phyloP scores from a whole-genome alignment of 2,888 invertebrate genomes.

The Ochropleura plecta region DNA sequence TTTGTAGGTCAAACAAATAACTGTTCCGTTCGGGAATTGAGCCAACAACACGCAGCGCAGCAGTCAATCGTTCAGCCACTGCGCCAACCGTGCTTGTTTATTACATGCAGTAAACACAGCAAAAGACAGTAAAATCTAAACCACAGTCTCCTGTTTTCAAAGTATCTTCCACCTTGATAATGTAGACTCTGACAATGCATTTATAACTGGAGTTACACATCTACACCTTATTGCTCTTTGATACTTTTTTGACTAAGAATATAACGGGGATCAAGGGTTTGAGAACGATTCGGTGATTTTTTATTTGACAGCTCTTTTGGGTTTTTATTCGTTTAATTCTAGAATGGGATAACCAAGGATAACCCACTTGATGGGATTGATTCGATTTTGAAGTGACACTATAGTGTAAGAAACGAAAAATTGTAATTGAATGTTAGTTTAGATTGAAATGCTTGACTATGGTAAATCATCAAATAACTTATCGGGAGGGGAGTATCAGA shows the following conservation, averaged over 20 bases:
- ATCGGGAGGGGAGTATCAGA: no score
- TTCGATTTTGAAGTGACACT: conserved; percentile 21
- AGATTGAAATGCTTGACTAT: not conserved
- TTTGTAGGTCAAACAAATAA: no score
- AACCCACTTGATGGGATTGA: conserved; percentile 26
- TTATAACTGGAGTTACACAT: not conserved
- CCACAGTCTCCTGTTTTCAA: no score
- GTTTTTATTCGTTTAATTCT: conserved; percentile 48
- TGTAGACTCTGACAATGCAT: no score
- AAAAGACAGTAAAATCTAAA: no score
- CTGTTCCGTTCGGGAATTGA: no score
- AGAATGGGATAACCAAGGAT: conserved; percentile 27
- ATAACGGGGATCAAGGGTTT: conserved; percentile 73
- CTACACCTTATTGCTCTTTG: conserved; percentile 19
- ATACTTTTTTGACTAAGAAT: conserved; percentile 68
- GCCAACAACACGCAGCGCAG: no score
- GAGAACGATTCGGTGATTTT: conserved; percentile 57
- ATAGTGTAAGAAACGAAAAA: not conserved
- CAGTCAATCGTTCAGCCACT: no score
- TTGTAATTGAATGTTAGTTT: not conserved
- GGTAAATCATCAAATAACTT: no score
- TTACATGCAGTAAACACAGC: no score
- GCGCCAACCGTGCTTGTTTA: no score
- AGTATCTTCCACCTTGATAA: not conserved
- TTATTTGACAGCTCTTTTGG: conserved; percentile 61